phyloP scores from a whole-genome alignment of 2,113 vertebrate species.

The Equus quagga region DNA sequence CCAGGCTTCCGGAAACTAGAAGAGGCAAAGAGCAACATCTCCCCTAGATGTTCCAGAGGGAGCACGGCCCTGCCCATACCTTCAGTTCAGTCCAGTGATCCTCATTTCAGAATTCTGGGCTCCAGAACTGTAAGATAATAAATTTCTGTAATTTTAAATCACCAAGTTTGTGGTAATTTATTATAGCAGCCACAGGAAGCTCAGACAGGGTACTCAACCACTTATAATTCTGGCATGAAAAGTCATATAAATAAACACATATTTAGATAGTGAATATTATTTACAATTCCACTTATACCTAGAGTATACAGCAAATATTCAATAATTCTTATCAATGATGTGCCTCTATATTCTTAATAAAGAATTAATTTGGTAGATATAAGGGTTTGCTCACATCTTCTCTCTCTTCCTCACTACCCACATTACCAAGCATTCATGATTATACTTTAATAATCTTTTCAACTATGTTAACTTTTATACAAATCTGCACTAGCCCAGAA shows the following conservation, averaged over 20 bases:
- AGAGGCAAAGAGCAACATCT: not conserved
- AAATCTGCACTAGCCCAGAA: not conserved
- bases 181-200: not conserved
- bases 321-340: not conserved
- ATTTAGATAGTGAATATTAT: not conserved
- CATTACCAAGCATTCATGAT: not conserved
- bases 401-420: not conserved
- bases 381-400: not conserved
- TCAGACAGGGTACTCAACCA: not conserved
- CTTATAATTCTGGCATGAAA: not conserved
- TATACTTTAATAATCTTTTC: not conserved
- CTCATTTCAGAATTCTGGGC: not conserved
- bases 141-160: not conserved
- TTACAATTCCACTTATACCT: not conserved
- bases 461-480: not conserved
- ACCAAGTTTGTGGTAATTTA: not conserved
- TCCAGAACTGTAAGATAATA: not conserved
- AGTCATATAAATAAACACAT: not conserved
- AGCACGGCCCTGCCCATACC: not conserved
- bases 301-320: not conserved
- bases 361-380: not conserved
- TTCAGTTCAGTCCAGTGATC: not conserved
- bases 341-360: not conserved
- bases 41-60: not conserved
- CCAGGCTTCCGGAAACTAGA: not conserved